These are phyloP conservation scores for Melanotaenia nigrans DNA, from an alignment of 2,797 vertebrate genomes.

Conservation along the genomic window DNA sequence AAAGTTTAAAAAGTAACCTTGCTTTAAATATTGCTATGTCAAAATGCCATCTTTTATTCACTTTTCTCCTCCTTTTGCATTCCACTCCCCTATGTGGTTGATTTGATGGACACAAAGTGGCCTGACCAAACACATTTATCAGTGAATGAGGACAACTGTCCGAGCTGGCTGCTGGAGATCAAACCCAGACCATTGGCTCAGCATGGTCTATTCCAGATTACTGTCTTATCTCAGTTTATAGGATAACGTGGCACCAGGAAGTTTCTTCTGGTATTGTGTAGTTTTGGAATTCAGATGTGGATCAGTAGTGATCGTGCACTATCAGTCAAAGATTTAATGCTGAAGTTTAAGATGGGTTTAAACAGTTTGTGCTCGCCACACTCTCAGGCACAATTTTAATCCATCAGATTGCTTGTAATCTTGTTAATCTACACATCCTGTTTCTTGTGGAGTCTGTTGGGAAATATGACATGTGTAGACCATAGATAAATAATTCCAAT, in stretches of 20 bases:
- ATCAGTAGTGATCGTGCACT: conserved; percentile 41
- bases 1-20: background rate
- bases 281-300: conserved; percentile 33
- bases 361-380: conserved; percentile 50
- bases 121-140: conserved; percentile 32
- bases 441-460: conserved; percentile 58
- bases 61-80: background rate
- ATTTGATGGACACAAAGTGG: conserved; percentile 27
- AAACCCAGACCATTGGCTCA: conserved; percentile 47
- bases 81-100: background rate
- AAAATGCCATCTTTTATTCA: no score
- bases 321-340: conserved; percentile 35
- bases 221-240: conserved; percentile 54
- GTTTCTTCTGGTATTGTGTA: conserved; percentile 37
- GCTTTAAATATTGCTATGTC: background rate
- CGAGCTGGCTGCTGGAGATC: conserved; percentile 46
- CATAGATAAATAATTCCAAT: conserved; percentile 46
- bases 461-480: conserved; percentile 46
- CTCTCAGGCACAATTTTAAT: conserved; percentile 42
- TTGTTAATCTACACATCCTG: conserved; percentile 56
- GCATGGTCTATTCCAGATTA: conserved; percentile 55
- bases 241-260: conserved; percentile 49
- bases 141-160: conserved; percentile 33
- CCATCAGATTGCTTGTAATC: conserved; percentile 52
- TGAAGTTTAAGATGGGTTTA: conserved; percentile 24